Percentiles rank a stretch among this genome's conserved stretches.
These are phyloP conservation scores for Aptenodytes forsteri DNA, from an alignment of 2,113 vertebrate genomes.

Conservation along the genomic window DNA sequence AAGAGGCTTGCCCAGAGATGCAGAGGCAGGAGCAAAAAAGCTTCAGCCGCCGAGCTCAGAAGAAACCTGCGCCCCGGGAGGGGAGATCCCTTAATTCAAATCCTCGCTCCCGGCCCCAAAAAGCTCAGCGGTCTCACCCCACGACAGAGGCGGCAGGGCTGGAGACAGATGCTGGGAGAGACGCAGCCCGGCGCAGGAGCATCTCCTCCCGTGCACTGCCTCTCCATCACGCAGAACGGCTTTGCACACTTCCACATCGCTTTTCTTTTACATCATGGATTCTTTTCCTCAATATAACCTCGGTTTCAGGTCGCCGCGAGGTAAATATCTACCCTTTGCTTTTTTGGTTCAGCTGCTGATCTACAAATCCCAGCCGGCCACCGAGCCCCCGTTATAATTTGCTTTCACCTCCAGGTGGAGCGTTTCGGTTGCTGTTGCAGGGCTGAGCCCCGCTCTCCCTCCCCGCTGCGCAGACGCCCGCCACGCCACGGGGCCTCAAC, in stretches of 20 bases:
- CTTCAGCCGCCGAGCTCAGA: background rate
- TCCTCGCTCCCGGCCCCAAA: fast-evolving
- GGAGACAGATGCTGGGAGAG: background rate
- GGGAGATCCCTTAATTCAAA: background rate
- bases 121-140: background rate
- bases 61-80: background rate
- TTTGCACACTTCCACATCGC: fast-evolving
- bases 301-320: fast-evolving
- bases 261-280: background rate
- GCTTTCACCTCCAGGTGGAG: constrained; percentile 31
- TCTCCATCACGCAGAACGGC: background rate
- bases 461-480: background rate
- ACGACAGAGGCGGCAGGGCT: background rate
- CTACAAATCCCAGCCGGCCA: background rate
- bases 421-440: background rate
- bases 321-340: too few species aligned
- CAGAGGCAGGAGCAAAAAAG: background rate
- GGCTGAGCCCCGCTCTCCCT: background rate
- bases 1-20: background rate
- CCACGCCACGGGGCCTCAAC: fast-evolving
- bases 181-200: fast-evolving
- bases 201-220: background rate
- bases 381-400: background rate
- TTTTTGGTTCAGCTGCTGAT: background rate
- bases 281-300: fast-evolving